These are phyloP conservation scores for Auanema freiburgensis DNA, from an alignment of 2,888 invertebrate genomes.

Conservation along the genomic window DNA sequence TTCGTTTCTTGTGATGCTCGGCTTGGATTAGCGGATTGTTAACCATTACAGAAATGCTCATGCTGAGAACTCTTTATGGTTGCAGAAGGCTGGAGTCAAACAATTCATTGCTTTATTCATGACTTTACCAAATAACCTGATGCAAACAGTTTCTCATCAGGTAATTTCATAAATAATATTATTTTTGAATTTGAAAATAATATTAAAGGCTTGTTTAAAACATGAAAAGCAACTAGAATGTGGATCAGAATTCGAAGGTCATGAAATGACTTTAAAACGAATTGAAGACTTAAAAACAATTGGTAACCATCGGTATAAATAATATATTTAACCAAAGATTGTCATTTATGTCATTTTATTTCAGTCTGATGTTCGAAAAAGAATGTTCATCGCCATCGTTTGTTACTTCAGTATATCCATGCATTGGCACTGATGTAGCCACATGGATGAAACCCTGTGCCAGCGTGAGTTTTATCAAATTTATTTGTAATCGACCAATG, in stretches of 20 bases:
- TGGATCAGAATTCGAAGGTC: slow-evolving; percentile 39
- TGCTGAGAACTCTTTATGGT: slow-evolving; percentile 24
- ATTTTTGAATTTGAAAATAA: background rate
- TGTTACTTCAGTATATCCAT: slow-evolving; percentile 38
- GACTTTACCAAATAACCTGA: slow-evolving; percentile 27
- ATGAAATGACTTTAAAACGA: slow-evolving; percentile 28
- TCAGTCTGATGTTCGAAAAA: slow-evolving; percentile 43
- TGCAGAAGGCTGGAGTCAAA: slow-evolving; percentile 37
- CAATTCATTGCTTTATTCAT: slow-evolving; percentile 37
- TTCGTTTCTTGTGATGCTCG: background rate
- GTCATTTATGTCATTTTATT: slow-evolving; percentile 2
- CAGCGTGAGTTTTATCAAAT: background rate
- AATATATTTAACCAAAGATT: slow-evolving; percentile 4
- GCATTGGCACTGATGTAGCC: slow-evolving; percentile 28
- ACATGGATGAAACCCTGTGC: slow-evolving; percentile 15
- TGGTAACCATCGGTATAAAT: slow-evolving; percentile 23
- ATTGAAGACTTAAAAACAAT: slow-evolving; percentile 37
- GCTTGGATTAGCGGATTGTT: background rate
- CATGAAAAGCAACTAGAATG: slow-evolving; percentile 47
- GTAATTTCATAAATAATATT: slow-evolving; percentile 12
- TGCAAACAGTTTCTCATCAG: slow-evolving; percentile 11
- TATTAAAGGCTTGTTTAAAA: slow-evolving; percentile 33
- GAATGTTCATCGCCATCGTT: slow-evolving; percentile 38
- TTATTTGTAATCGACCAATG: too few relatives aligned
- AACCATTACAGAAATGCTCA: slow-evolving; percentile 16